These are phyloP conservation scores for Scalopus aquaticus DNA, from an alignment of 2,113 vertebrate species.

Conservation along the genomic window DNA sequence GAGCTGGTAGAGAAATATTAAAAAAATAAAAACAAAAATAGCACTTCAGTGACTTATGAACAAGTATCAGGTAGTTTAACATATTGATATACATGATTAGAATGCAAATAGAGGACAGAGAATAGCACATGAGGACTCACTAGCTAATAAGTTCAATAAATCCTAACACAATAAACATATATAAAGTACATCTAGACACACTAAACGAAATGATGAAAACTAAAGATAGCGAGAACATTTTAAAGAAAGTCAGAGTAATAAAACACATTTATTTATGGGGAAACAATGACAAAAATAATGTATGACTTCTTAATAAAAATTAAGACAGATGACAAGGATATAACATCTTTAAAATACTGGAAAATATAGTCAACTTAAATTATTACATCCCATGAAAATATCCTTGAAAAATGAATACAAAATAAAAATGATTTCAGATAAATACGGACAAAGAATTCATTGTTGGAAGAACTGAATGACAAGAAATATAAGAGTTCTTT, in stretches of 20 bases:
- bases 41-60: neutral
- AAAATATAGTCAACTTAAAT: conserved; percentile 20
- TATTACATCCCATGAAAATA: conserved; percentile 16
- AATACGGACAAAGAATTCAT: neutral
- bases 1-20: neutral
- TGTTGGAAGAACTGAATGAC: neutral
- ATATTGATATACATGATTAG: neutral
- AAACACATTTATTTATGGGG: neutral
- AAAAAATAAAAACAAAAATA: neutral
- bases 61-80: neutral
- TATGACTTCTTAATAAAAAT: conserved; percentile 14
- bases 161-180: neutral
- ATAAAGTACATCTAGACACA: neutral
- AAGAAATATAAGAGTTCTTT: conserved; percentile 26
- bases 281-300: conserved; percentile 1
- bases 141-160: neutral
- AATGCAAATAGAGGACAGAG: neutral
- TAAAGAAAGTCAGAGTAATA: neutral
- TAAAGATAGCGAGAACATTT: neutral
- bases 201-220: neutral
- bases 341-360: neutral
- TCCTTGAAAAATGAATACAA: neutral
- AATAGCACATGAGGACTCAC: neutral
- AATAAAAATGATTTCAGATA: conserved; percentile 18
- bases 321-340: conserved; percentile 17